Evolutionary conservation across 2,888 invertebrate species (phyloP).

Genomic region (Tetranychus truncatus): DNA sequence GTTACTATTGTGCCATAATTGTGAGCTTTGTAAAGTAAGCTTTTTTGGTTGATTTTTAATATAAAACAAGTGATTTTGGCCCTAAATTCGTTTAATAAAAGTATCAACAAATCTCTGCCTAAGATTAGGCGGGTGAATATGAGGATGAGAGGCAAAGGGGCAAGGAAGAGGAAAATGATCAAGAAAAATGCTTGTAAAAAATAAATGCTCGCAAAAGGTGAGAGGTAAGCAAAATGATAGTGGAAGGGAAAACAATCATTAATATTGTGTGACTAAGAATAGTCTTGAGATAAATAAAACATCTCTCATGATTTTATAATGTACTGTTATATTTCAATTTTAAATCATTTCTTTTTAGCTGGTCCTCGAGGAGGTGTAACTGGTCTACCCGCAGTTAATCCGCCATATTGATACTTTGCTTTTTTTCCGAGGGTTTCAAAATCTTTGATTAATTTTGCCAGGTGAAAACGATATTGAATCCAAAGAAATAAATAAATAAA

Average conservation of each 20-base stretch:
- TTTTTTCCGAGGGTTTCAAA: conserved; percentile 97
- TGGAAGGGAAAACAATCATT: background rate
- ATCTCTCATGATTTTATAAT: background rate
- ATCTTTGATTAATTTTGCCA: conserved; percentile 46
- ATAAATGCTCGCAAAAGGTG: background rate
- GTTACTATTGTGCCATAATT: too few species aligned
- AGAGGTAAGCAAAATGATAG: background rate
- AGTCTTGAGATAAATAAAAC: background rate
- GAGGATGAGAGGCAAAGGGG: background rate
- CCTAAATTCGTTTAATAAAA: background rate
- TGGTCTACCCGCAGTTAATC: conserved; percentile 81
- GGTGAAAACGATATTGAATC: background rate
- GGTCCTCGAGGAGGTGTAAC: conserved; percentile 74
- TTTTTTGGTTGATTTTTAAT: too few species aligned
- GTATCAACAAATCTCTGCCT: background rate
- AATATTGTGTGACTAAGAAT: background rate
- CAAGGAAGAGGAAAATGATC: background rate
- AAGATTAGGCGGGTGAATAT: background rate
- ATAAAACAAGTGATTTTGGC: background rate
- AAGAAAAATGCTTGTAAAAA: too few species aligned
- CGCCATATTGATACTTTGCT: conserved; percentile 92
- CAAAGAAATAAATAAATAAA: background rate
- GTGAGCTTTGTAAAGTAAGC: too few species aligned
- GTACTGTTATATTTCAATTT: background rate
- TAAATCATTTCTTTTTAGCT: conserved; percentile 35